Percentiles rank a stretch among this genome's conserved stretches.
These are phyloP conservation scores for Tetraneura akinire DNA, from an alignment of 1,140 invertebrate species.

Conservation along the genomic window DNA sequence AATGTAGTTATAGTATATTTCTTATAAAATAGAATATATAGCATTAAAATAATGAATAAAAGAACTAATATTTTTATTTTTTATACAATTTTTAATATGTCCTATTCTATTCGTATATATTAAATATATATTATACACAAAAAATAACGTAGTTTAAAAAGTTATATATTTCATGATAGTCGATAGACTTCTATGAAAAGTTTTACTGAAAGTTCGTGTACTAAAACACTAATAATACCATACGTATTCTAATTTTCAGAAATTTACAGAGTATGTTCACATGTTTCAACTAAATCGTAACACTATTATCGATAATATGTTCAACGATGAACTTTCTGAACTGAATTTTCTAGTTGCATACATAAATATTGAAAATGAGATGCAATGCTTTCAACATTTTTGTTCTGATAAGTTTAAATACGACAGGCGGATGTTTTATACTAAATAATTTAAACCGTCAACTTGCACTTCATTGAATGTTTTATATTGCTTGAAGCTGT, in stretches of 20 bases:
- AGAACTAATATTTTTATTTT: no score
- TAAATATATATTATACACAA: no score
- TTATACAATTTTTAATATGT: no score
- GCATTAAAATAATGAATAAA: no score
- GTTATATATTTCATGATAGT: no score
- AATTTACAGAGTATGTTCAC: not conserved
- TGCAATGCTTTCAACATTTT: not conserved
- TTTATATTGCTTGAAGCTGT: not conserved
- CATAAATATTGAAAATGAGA: not conserved
- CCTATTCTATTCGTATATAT: no score
- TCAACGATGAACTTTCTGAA: not conserved
- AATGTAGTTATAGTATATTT: no score
- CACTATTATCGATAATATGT: not conserved
- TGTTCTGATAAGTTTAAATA: not conserved
- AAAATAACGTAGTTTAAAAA: no score
- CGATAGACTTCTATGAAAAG: not conserved
- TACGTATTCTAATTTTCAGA: not conserved
- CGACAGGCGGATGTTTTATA: no score
- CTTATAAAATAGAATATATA: no score
- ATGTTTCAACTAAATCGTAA: not conserved
- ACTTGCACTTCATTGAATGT: not conserved
- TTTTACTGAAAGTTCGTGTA: not conserved
- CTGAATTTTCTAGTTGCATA: not conserved
- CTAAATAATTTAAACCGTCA: slow-evolving; percentile 10
- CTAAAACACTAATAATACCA: not conserved